Base-by-base conservation (phyloP, 30 jellyfish, hydroid and myxozoan genomes). In the Hydractinia symbiolongicarpus region DNA sequence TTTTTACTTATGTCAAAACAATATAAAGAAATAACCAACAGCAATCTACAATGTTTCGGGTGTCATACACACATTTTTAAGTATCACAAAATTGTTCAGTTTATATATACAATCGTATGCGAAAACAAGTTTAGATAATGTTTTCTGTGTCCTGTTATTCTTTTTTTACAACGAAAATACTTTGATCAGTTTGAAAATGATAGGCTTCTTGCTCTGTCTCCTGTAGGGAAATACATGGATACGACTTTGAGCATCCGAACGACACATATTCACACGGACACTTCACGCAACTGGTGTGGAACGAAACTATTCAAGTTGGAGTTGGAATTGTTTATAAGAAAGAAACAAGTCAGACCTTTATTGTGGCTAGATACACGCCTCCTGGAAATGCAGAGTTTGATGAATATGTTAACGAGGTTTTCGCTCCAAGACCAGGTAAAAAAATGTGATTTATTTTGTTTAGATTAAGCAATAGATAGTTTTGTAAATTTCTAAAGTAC, bases 371-470 rank as follows among this genome's bases (percentile, higher is more conserved):
- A 64, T 64, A 64, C 40, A 6, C 40, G 40, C 74, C 74, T 7
- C 74, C 74, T n/a, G 74, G 74, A 64, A 64, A 64, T 13, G 9
- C 19, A 51, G 40, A 6, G 19, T 44, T 64, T 64, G 74, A 64
- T 51, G 40, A 64, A 64, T n/a, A 6, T 51, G 16, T n/a, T 6
- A 64, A n/a, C 2, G 74, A 44, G 40, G 17, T n/a, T 64, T 64
- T 64, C 40, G 74, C 40, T 51, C 74, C 19, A n/a, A 64, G 74
- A 13, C 74, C 74, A 64, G 74, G 74, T 64, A 64, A 64, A 64
- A 58, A 16, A 16, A 13, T 0, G 19, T 58, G 69, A 58, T 3
- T 58, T 58, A 58, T 16, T 58, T 58, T 13, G 19, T 11, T 58
- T 1, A 11, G 69, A 58, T 58, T 30, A 2, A 30, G 44, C 44